Evolutionary conservation across 2,888 invertebrate genomes (phyloP), one percentile per base, ranked within the genome.

Genomic region (Leptopterna dolabrata): DNA sequence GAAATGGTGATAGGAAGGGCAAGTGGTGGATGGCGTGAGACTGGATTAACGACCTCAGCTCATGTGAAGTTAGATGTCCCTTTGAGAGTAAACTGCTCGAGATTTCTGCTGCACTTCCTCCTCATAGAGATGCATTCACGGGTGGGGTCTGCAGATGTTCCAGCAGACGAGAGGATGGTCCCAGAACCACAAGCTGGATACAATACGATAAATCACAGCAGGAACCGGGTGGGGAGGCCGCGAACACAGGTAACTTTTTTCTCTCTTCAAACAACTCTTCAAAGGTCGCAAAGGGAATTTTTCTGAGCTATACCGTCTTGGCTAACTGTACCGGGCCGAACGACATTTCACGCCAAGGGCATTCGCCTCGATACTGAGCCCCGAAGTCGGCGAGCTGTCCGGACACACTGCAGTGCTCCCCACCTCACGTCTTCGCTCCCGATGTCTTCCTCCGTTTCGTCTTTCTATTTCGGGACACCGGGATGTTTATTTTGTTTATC

Each of bases 281-380:
- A 36, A 36, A 63, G 27, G 27, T 63, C 19, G 27, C 36, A 24
- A 63, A 63, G 63, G 24, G 24, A 63, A 63, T 63, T 63, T 63
- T 63, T 63, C 63, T 27, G 24, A 6, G 63, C 63, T 63, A 63
- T 27, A 63, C 63, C 63, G 24, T 27, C 24, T 13, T 63, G 13
- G 24, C 19, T 63, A 63, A 63, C 63, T 63, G 63, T 63, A 30
- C 14, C 73, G 19, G 73, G 1, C 73, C 78, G 78, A 45, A 78
- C 78, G 78, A 78, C 78, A 78, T 78, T 78, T 45, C 78, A 78
- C 78, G 78, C 78, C 78, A 78, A 76, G 78, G 78, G 78, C 78
- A 78, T 78, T 78, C 78, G 78, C 78, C 78, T 78, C 78, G 78
- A 78, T 78, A 78, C 78, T 78, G 78, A 78, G 45, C 45, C 76